phyloP scores from a whole-genome alignment of 2,888 invertebrate genomes.

The Dasysyrphus tricinctus region DNA sequence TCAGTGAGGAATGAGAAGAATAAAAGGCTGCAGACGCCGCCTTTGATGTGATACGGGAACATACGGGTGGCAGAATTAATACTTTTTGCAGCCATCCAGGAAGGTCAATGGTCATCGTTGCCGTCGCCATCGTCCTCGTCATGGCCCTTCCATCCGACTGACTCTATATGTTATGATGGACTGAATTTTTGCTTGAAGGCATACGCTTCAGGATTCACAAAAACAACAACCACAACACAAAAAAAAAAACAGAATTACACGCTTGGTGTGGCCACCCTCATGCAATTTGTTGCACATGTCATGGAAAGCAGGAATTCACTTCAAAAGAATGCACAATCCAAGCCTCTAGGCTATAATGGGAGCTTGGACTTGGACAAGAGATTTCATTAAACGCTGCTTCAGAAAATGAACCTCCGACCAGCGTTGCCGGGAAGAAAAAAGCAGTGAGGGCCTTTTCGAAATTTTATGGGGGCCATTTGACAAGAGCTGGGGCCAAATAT shows the following conservation, averaged over 20 bases:
- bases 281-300: constrained; percentile 72
- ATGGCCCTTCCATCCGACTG: constrained; percentile 18
- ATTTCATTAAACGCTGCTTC: constrained; percentile 56
- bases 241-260: constrained; percentile 39
- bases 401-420: constrained; percentile 32
- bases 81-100: constrained; percentile 46
- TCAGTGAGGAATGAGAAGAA: constrained; percentile 19
- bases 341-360: constrained; percentile 15
- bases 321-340: not conserved
- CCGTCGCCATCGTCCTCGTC: constrained; percentile 17
- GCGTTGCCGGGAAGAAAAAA: too few species aligned
- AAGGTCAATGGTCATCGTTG: constrained; percentile 69
- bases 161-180: constrained; percentile 10
- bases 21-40: constrained; percentile 46
- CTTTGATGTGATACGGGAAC: constrained; percentile 69
- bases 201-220: constrained; percentile 5
- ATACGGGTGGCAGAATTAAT: constrained; percentile 71
- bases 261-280: constrained; percentile 62
- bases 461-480: too few species aligned
- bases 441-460: too few species aligned
- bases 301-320: constrained; percentile 48
- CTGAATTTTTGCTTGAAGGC: constrained; percentile 35
- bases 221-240: too few species aligned
- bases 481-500: too few species aligned
- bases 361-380: constrained; percentile 28